phyloP scores from a whole-genome alignment of 2,888 invertebrate species.

The Calliphora vomitoria region DNA sequence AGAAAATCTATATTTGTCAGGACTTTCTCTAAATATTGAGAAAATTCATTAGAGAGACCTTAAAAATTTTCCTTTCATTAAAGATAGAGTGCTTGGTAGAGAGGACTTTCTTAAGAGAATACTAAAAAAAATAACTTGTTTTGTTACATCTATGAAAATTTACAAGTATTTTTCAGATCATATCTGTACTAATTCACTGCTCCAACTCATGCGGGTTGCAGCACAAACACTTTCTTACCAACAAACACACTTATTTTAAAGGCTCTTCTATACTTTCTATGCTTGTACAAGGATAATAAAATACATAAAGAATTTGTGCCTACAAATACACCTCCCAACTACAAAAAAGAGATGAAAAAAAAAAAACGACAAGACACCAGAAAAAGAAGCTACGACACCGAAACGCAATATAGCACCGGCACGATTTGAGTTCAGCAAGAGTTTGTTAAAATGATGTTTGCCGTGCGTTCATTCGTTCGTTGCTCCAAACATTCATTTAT shows the following conservation, averaged over 20 bases:
- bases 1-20: too few species aligned
- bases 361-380: neutral
- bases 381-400: slow-evolving; percentile 7
- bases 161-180: slow-evolving; percentile 6
- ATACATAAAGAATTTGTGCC: neutral
- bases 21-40: too few species aligned
- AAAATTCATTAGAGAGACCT: too few species aligned
- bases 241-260: neutral
- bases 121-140: too few species aligned
- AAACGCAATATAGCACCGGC: slow-evolving; percentile 23
- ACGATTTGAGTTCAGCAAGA: slow-evolving; percentile 44
- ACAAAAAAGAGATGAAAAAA: neutral
- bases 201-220: neutral
- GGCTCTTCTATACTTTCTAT: neutral
- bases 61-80: too few species aligned
- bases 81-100: too few species aligned
- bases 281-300: neutral
- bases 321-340: neutral
- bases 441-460: slow-evolving; percentile 14
- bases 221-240: neutral
- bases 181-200: too few species aligned
- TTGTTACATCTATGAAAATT: neutral
- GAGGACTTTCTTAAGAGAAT: too few species aligned
- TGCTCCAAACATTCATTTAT: slow-evolving; percentile 9
- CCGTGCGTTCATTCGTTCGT: neutral